Base-by-base conservation (phyloP, 2,113 vertebrate genomes). In the Sarotherodon lohbergeri region DNA sequence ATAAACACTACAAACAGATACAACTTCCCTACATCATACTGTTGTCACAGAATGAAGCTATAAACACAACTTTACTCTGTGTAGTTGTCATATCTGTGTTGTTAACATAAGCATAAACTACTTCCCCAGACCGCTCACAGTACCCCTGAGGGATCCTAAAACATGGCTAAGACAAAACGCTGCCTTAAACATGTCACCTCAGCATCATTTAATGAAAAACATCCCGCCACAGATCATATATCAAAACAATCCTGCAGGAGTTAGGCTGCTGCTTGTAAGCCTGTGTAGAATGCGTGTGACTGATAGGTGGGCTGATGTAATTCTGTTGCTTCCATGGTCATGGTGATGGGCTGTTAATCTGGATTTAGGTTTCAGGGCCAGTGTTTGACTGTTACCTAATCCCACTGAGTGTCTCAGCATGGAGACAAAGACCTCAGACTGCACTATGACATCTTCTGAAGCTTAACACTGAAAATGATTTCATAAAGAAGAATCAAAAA, bases 281-380 rank as follows among this genome's bases (percentile, higher is more conserved):
- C 82, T 66, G 80, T 76, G 83, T 34, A 78, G 50, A 39, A 84
- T 57, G 71, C 54, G 81, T 91, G 86, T 92, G 90, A 91, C 86
- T 91, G 92, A 94, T 92, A 92, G 93, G 93, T 91, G 80, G 79
- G 84, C 76, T 83, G 86, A 91, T 93, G 86, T 85, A 78, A 93
- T 92, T 92, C 84, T 90, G 59, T 57, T 91, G 81, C 90, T 81
- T 94, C 80, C 88, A 55, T 56, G 36, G 90, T 82, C 41, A 56
- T 50, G 68, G 63, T 68, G 86, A 95, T 90, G 87, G 79, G 84
- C 91, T 92, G 88, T 93, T 95, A 94, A 95, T 96, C 94, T 93
- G 92, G 94, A 95, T 95, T 94, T 93, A 93, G 89, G 88, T 89
- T 91, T 84, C 89, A 86, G 71, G 84, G 88, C 92, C 88, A 83